Evolutionary conservation across 2,797 vertebrate genomes (phyloP).

Genomic region (Oryzias dopingdopingensis): DNA sequence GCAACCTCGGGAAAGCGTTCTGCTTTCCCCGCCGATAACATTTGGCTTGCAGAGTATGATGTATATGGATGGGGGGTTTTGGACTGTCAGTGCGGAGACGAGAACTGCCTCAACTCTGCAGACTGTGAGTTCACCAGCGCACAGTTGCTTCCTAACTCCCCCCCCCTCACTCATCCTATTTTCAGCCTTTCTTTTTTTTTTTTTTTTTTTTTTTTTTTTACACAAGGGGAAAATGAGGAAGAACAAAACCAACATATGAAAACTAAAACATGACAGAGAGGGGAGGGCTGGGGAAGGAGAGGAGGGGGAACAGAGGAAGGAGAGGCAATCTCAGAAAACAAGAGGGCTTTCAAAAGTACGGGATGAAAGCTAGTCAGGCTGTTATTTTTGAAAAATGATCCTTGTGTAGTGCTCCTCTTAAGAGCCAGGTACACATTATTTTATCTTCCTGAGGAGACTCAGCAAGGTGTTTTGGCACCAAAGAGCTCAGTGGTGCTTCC

Average conservation of each 20-base stretch:
- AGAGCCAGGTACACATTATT: conserved; percentile 76
- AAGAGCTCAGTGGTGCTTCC: conserved; percentile 35
- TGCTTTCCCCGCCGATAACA: conserved; percentile 35
- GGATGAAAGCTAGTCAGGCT: conserved; percentile 80
- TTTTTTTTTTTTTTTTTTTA: conserved; percentile 72
- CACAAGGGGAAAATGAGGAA: conserved; percentile 77
- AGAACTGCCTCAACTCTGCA: conserved; percentile 48
- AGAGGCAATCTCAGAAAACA: conserved; percentile 77
- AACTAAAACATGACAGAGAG: conserved; percentile 74
- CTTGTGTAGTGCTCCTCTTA: conserved; percentile 75
- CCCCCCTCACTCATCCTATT: conserved; percentile 63
- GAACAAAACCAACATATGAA: conserved; percentile 78
- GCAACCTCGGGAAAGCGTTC: conserved; percentile 30
- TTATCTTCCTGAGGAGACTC: conserved; percentile 70
- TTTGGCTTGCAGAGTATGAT: conserved; percentile 55
- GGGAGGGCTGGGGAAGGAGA: conserved; percentile 22
- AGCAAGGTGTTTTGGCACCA: conserved; percentile 55
- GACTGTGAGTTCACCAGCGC: conserved; percentile 58
- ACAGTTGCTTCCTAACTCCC: conserved; percentile 36
- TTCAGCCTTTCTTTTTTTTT: conserved; percentile 70
- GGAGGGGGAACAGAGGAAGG: conserved; percentile 67
- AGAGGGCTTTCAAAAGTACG: conserved; percentile 80
- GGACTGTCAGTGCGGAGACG: conserved; percentile 61
- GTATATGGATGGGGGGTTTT: conserved; percentile 60
- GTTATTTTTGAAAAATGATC: conserved; percentile 81